Evolutionary conservation across 1,140 invertebrate species (phyloP), one percentile per base, ranked within the genome.

Genomic region (Papilio polytes): DNA sequence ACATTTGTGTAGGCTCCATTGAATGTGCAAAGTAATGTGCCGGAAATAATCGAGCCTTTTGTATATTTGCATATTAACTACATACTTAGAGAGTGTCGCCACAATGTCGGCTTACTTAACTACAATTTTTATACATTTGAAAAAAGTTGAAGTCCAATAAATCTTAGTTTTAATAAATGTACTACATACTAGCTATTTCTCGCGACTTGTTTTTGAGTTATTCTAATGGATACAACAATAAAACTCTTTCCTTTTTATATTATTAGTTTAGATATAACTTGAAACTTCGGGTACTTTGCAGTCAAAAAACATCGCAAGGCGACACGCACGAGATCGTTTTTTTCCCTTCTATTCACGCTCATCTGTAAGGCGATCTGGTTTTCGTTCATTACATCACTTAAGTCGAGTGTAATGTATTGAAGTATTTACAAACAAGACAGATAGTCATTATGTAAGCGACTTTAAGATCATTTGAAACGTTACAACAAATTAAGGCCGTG

Each of bases 351-450:
- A 48, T 48, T 59, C n/a, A 63, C 51, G 74, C 44, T 44, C 36
- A 20, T 46, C 53, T 41, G 56, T 59, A 46, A 78, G 77, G 77
- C 46, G 77, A 22, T 78, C 77, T 78, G 18, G 53, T 78, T 78
- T 78, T 66, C 44, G 46, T 78, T 66, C 77, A 78, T 78, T 66
- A 78, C 77, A 36, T 78, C 41, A 78, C 77, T 66, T 66, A 78
- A 59, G 59, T 78, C 31, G 56, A 46, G 44, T 66, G 77, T 78
- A 78, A 78, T 66, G 41, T 78, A 78, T 78, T 78, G 59, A 78
- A 41, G 74, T 78, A 59, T 78, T 78, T 66, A 78, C 77, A 26
- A 53, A 59, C 51, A 78, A 78, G 77, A 78, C 77, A 78, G 77
- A 78, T 66, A 36, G 36, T 46, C 53, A 63, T 78, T 78, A 78